Base-by-base conservation (phyloP, 2,113 vertebrate genomes). In the Pseudois nayaur region DNA sequence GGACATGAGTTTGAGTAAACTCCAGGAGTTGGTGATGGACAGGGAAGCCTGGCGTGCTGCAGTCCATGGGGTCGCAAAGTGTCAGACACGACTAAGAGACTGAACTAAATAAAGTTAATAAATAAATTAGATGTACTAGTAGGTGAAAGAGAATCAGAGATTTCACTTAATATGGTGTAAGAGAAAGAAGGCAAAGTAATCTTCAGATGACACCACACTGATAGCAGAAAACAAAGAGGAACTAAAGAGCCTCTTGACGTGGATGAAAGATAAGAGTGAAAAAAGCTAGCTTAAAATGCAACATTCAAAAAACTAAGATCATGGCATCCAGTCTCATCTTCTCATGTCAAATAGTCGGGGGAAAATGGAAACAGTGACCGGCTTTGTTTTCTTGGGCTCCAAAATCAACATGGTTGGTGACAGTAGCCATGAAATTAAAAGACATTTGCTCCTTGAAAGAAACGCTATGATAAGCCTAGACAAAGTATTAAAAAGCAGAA, bases 91-190 rank as follows among this genome's bases (percentile, higher is more conserved):
- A 71, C n/a, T 71, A 21, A 71, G 17, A 0, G 9, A 36, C n/a
- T 71, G n/a, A 21, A 36, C 4, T 71, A 4, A 81, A 81, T 50
- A 50, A 43, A 57, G 0, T 43, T 64, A 64, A 40, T 79, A 45
- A 87, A 79, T 36, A 82, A 88, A 31, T 8, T 57, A 88, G 8
- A 57, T 27, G 14, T 92, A 7, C 15, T 78, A 54, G 11, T 36
- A 85, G 6, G 27, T 81, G 8, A 17, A 67, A 89, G 57, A 92
- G 6, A 96, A 79, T 91, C 31, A 91, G 64, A 87, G 4, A 84
- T 1, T 55, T 92, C 27, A 89, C 52, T 92, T 81, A 31, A 36
- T 33, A 86, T 31, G 29, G 8, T 50, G 1, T 50, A 60, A 94
- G 3, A 82, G 48, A 60, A 87, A 81, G 31, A 76, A 84, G 31